phyloP scores from a whole-genome alignment of 1,140 invertebrate genomes.

The Drosophila orena region DNA sequence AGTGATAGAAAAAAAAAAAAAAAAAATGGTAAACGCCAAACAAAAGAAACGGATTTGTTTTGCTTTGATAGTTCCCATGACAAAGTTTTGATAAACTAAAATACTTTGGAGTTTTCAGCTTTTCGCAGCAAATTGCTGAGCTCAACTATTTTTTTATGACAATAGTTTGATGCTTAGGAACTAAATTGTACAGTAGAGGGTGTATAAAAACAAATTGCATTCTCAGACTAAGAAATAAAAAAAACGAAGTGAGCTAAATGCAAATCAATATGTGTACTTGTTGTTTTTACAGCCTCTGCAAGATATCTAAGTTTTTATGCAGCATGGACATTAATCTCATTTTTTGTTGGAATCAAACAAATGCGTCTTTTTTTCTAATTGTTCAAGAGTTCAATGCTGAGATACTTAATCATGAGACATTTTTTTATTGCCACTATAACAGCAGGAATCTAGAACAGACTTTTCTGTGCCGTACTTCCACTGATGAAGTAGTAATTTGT shows the following conservation, averaged over 20 bases:
- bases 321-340: conserved; percentile 1
- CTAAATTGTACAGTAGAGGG: not conserved
- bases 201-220: not conserved
- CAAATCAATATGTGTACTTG: not conserved
- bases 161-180: not conserved
- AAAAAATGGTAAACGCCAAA: conserved; percentile 2
- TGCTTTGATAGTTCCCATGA: conserved; percentile 35
- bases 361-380: not conserved
- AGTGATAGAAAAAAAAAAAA: conserved; percentile 2
- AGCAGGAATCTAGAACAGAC: not conserved
- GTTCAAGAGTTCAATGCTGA: conserved; percentile 4
- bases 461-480: conserved; percentile 15
- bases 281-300: not conserved
- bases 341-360: not conserved
- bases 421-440: conserved; percentile 1
- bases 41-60: conserved; percentile 20
- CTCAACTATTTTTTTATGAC: conserved; percentile 9
- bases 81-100: conserved; percentile 14
- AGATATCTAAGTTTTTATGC: not conserved
- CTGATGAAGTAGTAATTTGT: conserved; percentile 54
- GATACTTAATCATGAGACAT: conserved; percentile 7
- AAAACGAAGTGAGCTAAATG: not conserved
- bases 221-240: not conserved
- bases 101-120: conserved; percentile 10
- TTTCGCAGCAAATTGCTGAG: conserved; percentile 15